These are phyloP conservation scores for Micromys minutus DNA, from an alignment of 2,113 vertebrate species.

Conservation along the genomic window DNA sequence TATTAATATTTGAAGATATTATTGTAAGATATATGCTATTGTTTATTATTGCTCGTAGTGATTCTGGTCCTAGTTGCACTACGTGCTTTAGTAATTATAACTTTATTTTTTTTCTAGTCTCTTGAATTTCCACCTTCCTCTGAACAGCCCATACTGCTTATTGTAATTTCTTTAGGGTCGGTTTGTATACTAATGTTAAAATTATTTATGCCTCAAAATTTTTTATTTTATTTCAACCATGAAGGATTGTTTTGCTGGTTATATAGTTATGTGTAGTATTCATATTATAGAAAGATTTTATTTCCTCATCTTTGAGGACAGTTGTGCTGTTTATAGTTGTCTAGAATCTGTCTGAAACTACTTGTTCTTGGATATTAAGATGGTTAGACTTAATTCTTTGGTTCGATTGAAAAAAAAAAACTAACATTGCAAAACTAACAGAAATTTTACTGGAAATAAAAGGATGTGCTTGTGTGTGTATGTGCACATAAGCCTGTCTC, in stretches of 20 bases:
- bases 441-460: not conserved
- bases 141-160: not conserved
- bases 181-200: not conserved
- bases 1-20: not conserved
- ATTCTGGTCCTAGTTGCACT: not conserved
- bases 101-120: not conserved
- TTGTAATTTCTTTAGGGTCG: not conserved
- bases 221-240: not conserved
- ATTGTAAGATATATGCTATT: not conserved
- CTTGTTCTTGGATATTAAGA: not conserved
- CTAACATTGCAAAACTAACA: not conserved
- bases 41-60: not conserved
- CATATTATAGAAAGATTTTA: not conserved
- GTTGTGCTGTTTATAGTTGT: not conserved
- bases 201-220: not conserved
- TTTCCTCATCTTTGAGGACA: not conserved
- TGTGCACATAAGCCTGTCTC: not conserved
- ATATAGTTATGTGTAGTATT: not conserved
- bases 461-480: no score
- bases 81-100: not conserved
- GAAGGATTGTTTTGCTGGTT: not conserved
- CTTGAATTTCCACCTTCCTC: fast-evolving
- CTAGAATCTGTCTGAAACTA: not conserved
- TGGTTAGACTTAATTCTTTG: not conserved
- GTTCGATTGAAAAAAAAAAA: not conserved